Conservation (phyloP, 2,888 invertebrate species). For the Alsophila aescularia region DNA sequence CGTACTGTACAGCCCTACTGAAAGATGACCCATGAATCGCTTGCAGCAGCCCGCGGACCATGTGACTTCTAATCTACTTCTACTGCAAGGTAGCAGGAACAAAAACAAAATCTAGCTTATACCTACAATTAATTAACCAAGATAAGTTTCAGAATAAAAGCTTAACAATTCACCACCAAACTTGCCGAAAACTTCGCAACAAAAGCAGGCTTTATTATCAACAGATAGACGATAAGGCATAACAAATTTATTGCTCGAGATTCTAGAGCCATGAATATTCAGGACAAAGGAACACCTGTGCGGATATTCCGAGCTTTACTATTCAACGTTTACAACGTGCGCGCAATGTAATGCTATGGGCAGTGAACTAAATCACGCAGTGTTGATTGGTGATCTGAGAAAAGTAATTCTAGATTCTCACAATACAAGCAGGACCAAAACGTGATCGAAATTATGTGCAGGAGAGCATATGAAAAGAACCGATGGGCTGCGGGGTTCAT, state of each 20-base stretch:
- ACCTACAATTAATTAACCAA: neutral
- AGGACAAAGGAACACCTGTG: slow-evolving; percentile 49
- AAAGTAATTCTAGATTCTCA: too few species aligned
- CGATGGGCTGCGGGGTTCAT: too few species aligned
- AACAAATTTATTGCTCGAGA: slow-evolving; percentile 52
- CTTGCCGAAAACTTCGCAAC: neutral
- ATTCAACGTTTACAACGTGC: slow-evolving; percentile 31
- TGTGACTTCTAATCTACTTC: too few species aligned
- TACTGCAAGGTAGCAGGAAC: too few species aligned
- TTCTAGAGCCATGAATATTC: slow-evolving; percentile 54
- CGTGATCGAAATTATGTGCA: too few species aligned
- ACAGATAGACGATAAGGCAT: slow-evolving; percentile 47
- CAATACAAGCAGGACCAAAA: too few species aligned
- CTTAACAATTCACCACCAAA: neutral
- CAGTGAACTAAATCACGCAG: slow-evolving; percentile 10
- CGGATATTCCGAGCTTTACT: slow-evolving; percentile 40
- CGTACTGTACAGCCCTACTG: too few species aligned
- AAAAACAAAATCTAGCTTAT: too few species aligned
- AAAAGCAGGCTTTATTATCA: slow-evolving; percentile 41
- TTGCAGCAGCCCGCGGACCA: too few species aligned
- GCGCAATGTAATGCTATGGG: neutral
- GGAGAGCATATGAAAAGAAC: too few species aligned
- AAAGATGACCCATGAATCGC: too few species aligned
- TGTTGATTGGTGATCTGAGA: neutral
- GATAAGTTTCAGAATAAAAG: neutral